A percentile compares a stretch with the other conserved stretches of the same genome.
These are phyloP conservation scores for Apis laboriosa DNA, from an alignment of 1,140 invertebrate genomes.

Conservation along the genomic window DNA sequence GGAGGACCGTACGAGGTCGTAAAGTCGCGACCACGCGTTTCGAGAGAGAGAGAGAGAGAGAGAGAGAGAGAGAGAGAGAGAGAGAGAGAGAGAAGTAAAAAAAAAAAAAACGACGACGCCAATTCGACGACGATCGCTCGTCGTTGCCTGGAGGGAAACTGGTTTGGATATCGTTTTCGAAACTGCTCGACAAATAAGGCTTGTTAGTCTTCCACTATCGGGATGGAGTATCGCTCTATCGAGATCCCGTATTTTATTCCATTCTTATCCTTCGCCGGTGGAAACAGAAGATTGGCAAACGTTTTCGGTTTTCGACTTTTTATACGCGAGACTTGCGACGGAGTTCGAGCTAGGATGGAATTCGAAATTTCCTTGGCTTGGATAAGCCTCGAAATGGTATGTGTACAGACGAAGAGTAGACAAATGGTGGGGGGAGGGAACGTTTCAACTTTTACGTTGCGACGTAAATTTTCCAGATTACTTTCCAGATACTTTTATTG, in stretches of 20 bases:
- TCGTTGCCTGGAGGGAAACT: slow-evolving; percentile 16
- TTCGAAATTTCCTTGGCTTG: too few relatives aligned
- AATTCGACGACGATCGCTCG: slow-evolving; percentile 29
- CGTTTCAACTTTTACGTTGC: too few relatives aligned
- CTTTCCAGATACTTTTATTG: too few relatives aligned
- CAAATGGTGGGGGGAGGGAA: too few relatives aligned
- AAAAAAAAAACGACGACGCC: not conserved
- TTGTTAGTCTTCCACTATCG: not conserved
- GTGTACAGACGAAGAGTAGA: too few relatives aligned
- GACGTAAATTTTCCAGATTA: too few relatives aligned
- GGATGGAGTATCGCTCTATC: not conserved
- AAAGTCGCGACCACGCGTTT: slow-evolving; percentile 23
- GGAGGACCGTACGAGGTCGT: slow-evolving; percentile 27
- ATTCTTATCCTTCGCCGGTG: not conserved
- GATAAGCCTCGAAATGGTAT: too few relatives aligned
- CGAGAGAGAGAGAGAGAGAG: not conserved
- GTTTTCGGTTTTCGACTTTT: not conserved
- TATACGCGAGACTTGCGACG: too few relatives aligned
- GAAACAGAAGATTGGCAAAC: not conserved
- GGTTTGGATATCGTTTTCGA: slow-evolving; percentile 29
- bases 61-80: not conserved
- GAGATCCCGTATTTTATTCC: not conserved
- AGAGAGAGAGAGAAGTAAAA: too few relatives aligned
- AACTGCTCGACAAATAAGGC: slow-evolving; percentile 1
- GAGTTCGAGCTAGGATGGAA: too few relatives aligned